Evolutionary conservation across 2,888 invertebrate species (phyloP).

Genomic region (Shargacucullia verbasci): DNA sequence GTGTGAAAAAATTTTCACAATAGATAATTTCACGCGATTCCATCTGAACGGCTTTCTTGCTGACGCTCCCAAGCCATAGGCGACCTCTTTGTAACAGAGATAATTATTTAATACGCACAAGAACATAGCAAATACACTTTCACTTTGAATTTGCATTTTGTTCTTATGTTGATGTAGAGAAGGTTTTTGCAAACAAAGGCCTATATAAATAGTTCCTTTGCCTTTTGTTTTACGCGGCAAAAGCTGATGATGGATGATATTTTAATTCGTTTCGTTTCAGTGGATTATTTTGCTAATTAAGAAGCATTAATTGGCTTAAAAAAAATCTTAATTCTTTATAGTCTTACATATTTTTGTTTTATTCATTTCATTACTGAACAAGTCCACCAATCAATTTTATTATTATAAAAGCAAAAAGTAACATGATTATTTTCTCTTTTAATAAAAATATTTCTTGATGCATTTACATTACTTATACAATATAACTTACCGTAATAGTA

Average conservation of each 20-base stretch:
- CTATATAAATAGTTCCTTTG: conserved; percentile 25
- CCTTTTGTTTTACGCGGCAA: conserved; percentile 28
- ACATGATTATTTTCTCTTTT: conserved; percentile 10
- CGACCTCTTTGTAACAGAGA: conserved; percentile 63
- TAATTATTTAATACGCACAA: conserved; percentile 76
- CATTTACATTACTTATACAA: conserved; percentile 21
- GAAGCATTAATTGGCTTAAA: no score
- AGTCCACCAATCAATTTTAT: conserved; percentile 9
- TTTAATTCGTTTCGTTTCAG: no score
- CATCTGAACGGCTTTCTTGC: conserved; percentile 57
- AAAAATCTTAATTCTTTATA: no score
- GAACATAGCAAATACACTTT: conserved; percentile 73
- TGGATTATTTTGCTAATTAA: no score
- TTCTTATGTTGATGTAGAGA: conserved; percentile 23
- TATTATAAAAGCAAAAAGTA: neutral
- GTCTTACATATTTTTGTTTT: no score
- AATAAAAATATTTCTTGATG: conserved; percentile 34
- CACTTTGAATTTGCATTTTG: conserved; percentile 79
- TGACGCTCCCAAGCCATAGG: conserved; percentile 61
- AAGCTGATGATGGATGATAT: conserved; percentile 10
- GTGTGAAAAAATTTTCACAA: conserved; percentile 59
- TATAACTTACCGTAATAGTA: conserved; percentile 20
- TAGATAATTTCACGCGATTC: conserved; percentile 45
- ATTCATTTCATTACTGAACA: conserved; percentile 2
- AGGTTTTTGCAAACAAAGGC: conserved; percentile 44